phyloP scores from a whole-genome alignment of 2,888 invertebrate species.

The Blastobasis adustella region DNA sequence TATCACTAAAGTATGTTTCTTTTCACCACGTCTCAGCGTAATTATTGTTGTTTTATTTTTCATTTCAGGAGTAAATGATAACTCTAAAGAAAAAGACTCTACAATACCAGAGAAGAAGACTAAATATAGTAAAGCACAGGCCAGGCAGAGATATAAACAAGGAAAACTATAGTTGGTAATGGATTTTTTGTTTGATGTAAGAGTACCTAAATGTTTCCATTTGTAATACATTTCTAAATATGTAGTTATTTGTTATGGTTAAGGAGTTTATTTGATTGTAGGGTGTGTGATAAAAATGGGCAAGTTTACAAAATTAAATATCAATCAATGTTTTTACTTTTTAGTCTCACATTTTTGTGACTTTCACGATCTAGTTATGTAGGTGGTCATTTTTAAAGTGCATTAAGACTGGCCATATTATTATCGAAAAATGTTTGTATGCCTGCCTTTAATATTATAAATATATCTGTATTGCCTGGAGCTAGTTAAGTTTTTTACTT shows the following conservation, averaged over 20 bases:
- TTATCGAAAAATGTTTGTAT: too few relatives aligned
- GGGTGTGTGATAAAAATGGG: too few relatives aligned
- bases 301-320: too few relatives aligned
- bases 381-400: too few relatives aligned
- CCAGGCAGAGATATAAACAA: conserved; percentile 83
- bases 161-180: conserved; percentile 75
- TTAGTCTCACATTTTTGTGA: too few relatives aligned
- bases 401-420: too few relatives aligned
- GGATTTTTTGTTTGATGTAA: conserved; percentile 3
- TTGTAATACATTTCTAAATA: conserved; percentile 18
- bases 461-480: too few relatives aligned
- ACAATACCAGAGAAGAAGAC: conserved; percentile 53
- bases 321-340: too few relatives aligned
- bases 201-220: background rate
- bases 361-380: too few relatives aligned
- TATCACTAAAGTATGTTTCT: too few relatives aligned
- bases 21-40: too few relatives aligned
- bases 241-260: conserved; percentile 19
- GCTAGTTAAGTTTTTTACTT: conserved; percentile 12
- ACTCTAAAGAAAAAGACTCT: conserved; percentile 44
- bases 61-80: conserved; percentile 42
- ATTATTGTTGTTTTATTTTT: background rate
- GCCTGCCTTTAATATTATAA: too few relatives aligned
- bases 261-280: background rate
- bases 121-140: conserved; percentile 84